phyloP scores from a whole-genome alignment of 2,888 invertebrate genomes.

The Hololepta plana region DNA sequence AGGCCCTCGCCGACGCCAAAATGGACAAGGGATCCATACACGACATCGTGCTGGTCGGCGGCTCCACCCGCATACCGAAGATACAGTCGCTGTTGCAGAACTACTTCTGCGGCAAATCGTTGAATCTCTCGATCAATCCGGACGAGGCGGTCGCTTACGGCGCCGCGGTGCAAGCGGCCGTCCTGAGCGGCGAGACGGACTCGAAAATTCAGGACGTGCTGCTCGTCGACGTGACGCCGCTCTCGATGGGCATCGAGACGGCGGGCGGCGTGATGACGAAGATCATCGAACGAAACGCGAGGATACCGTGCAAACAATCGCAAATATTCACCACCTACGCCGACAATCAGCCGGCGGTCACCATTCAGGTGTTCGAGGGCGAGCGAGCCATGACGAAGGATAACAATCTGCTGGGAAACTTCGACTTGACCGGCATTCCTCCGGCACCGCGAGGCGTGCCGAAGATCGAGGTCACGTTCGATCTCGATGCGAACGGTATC shows the following conservation, averaged over 20 bases:
- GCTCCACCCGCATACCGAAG: conserved; percentile 64
- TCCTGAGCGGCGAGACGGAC: conserved; percentile 31
- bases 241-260: conserved; percentile 60
- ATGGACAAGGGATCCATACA: conserved; percentile 58
- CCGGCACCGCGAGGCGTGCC: conserved; percentile 50
- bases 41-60: conserved; percentile 68
- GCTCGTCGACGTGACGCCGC: conserved; percentile 46
- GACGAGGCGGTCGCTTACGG: conserved; percentile 25
- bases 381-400: conserved; percentile 66
- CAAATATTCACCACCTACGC: conserved; percentile 46
- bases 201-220: conserved; percentile 55
- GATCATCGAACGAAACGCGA: conserved; percentile 36
- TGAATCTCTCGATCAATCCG: conserved; percentile 23
- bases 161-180: conserved; percentile 22
- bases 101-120: conserved; percentile 45
- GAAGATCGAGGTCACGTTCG: conserved; percentile 52
- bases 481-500: conserved; percentile 57
- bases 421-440: conserved; percentile 48
- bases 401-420: conserved; percentile 48
- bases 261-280: conserved; percentile 64
- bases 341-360: conserved; percentile 46
- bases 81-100: conserved; percentile 55
- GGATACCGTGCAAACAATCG: conserved; percentile 35
- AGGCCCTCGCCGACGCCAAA: conserved; percentile 56
- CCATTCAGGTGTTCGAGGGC: conserved; percentile 44